Evolutionary conservation across 1,140 invertebrate genomes (phyloP).

Genomic region (Drosophila tristis): DNA sequence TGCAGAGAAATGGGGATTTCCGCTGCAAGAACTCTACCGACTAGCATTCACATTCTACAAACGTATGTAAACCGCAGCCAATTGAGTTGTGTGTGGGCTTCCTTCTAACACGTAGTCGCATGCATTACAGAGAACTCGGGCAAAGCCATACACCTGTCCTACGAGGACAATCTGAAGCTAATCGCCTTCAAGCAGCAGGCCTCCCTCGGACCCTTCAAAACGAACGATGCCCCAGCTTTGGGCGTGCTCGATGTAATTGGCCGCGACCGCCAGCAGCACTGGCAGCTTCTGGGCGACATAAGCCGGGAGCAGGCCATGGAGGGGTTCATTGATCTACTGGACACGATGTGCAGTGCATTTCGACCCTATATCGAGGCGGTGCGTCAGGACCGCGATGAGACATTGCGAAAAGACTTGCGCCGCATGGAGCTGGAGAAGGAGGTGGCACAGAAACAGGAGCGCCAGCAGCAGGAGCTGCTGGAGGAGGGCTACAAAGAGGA

Average conservation of each 20-base stretch:
- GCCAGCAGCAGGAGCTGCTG: conserved; percentile 86
- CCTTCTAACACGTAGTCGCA: conserved; percentile 47
- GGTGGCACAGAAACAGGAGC: conserved; percentile 83
- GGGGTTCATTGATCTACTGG: conserved; percentile 95
- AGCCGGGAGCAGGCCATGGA: conserved; percentile 94
- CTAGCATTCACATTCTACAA: conserved; percentile 94
- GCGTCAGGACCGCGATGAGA: conserved; percentile 93
- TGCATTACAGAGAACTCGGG: conserved; percentile 97
- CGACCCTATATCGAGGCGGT: conserved; percentile 96
- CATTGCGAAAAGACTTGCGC: conserved; percentile 83
- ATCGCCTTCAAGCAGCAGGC: conserved; percentile 97
- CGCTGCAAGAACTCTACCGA: conserved; percentile 92
- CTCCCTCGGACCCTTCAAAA: conserved; percentile 92
- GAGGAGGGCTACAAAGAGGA: conserved; percentile 87
- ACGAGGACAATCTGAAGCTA: conserved; percentile 95
- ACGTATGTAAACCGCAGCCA: conserved; percentile 86
- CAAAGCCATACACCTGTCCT: conserved; percentile 96
- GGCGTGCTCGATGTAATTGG: conserved; percentile 98
- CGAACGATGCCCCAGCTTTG: conserved; percentile 91
- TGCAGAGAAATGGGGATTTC: conserved; percentile 87
- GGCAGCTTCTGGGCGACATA: conserved; percentile 95
- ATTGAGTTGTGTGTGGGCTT: not conserved
- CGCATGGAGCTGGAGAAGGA: conserved; percentile 85
- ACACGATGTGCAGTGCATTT: conserved; percentile 94
- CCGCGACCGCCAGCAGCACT: conserved; percentile 95